phyloP scores from a whole-genome alignment of 2,888 invertebrate species.

The Beris morrisii region DNA sequence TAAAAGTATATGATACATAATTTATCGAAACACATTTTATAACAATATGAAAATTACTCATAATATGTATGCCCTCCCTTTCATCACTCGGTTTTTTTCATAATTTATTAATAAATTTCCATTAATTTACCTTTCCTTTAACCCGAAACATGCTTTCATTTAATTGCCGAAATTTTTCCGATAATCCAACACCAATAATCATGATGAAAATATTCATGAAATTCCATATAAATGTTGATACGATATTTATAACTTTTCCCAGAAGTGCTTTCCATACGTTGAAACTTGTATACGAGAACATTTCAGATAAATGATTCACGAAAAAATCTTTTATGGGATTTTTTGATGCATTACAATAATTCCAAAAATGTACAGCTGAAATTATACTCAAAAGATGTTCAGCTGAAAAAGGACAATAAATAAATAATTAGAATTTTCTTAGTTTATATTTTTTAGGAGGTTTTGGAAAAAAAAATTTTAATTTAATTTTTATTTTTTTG shows the following conservation, averaged over 20 bases:
- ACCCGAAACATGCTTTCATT: conserved; percentile 58
- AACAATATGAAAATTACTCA: too few species aligned
- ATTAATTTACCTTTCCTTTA: conserved; percentile 53
- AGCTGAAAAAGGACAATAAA: conserved; percentile 40
- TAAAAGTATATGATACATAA: too few species aligned
- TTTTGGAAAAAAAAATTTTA: too few species aligned
- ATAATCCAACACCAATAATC: conserved; percentile 67
- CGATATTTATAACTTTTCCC: conserved; percentile 58
- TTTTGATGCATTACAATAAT: conserved; percentile 46
- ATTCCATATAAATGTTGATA: conserved; percentile 73
- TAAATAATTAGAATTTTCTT: too few species aligned
- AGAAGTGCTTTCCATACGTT: conserved; percentile 45
- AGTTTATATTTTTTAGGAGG: too few species aligned
- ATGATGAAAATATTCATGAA: conserved; percentile 74
- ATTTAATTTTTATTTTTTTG: too few species aligned
- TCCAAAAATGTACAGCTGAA: conserved; percentile 57
- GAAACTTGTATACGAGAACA: conserved; percentile 48
- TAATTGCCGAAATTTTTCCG: conserved; percentile 66
- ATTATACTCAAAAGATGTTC: conserved; percentile 67
- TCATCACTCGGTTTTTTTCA: too few species aligned
- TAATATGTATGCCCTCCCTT: too few species aligned
- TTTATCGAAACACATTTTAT: too few species aligned
- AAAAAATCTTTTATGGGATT: conserved; percentile 49
- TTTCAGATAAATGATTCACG: conserved; percentile 43
- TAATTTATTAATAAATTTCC: conserved; percentile 42